Percentiles rank a stretch among this genome's conserved stretches.
Evolutionary conservation across 2,797 vertebrate species (phyloP).

Genomic region (Peromyscus nudipes): DNA sequence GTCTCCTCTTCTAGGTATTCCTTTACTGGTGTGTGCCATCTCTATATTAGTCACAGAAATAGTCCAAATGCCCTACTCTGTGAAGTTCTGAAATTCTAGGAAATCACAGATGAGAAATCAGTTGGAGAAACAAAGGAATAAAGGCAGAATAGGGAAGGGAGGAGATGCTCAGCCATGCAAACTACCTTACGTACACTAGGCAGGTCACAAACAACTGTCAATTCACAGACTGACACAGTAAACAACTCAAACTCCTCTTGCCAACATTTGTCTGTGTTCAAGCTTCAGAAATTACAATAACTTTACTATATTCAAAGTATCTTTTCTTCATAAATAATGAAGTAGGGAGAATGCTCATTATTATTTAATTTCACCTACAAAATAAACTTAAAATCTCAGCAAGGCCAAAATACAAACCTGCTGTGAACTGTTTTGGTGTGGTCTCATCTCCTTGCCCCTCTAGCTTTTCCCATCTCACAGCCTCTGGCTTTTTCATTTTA

Average conservation of each 20-base stretch:
- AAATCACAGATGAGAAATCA: conserved; percentile 31
- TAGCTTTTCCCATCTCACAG: conserved; percentile 92
- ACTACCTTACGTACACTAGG: not conserved
- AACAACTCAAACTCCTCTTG: conserved; percentile 23
- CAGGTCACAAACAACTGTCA: conserved; percentile 8
- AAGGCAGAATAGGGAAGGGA: not conserved
- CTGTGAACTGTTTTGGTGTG: conserved; percentile 86
- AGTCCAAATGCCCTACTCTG: not conserved
- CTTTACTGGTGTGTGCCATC: not conserved
- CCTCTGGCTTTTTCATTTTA: conserved; percentile 98
- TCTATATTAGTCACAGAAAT: conserved; percentile 37
- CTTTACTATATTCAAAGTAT: conserved; percentile 53
- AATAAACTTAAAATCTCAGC: conserved; percentile 54
- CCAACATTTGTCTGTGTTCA: conserved; percentile 9
- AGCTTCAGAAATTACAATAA: conserved; percentile 45
- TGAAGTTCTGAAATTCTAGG: conserved; percentile 36
- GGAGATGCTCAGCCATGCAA: not conserved
- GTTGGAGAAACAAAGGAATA: conserved; percentile 14
- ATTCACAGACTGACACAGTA: not conserved
- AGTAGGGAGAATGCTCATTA: conserved; percentile 45
- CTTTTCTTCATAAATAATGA: conserved; percentile 51
- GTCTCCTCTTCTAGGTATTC: not conserved
- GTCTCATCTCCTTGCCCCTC: conserved; percentile 87
- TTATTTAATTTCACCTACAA: conserved; percentile 63
- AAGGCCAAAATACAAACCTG: conserved; percentile 87